A percentile compares a stretch with the other conserved stretches of the same genome.
phyloP scores from a whole-genome alignment of 2,888 invertebrate genomes.

The Acanthosepion pharaonis region DNA sequence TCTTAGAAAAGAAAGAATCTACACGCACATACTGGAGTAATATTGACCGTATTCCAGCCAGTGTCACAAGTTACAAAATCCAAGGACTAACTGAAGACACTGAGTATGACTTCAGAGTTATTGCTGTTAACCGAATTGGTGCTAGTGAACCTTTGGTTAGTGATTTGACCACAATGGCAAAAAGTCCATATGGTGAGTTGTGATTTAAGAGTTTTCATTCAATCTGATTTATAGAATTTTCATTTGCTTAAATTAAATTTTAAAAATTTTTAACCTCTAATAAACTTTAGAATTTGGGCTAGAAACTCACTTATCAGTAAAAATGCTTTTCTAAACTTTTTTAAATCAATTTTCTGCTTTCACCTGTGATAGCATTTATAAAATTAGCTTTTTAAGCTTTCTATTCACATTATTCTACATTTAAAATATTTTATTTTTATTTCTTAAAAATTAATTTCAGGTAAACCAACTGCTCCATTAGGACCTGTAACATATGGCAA shows the following conservation, averaged over 20 bases:
- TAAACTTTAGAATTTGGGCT: no score
- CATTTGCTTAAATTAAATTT: neutral
- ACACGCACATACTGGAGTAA: conserved; percentile 80
- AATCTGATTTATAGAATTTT: neutral
- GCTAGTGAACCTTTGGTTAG: conserved; percentile 79
- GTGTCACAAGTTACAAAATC: conserved; percentile 66
- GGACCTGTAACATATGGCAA: conserved; percentile 52
- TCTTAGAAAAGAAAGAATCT: conserved; percentile 69
- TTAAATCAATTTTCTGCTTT: no score
- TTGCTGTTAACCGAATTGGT: conserved; percentile 64
- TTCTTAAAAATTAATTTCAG: conserved; percentile 50
- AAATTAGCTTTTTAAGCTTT: neutral
- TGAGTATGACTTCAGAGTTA: conserved; percentile 63
- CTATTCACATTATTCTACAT: neutral
- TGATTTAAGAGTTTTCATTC: neutral
- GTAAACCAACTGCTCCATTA: conserved; percentile 59
- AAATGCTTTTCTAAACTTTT: no score
- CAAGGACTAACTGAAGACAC: conserved; percentile 75
- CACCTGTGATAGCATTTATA: neutral
- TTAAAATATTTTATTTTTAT: neutral
- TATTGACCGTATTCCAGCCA: conserved; percentile 89
- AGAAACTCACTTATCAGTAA: no score
- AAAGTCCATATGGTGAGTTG: conserved; percentile 50
- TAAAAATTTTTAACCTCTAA: no score
- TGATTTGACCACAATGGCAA: conserved; percentile 42